A percentile compares a stretch with the other conserved stretches of the same genome.
These are phyloP conservation scores for Cistogaster globosa DNA, from an alignment of 2,888 invertebrate species.

Conservation along the genomic window DNA sequence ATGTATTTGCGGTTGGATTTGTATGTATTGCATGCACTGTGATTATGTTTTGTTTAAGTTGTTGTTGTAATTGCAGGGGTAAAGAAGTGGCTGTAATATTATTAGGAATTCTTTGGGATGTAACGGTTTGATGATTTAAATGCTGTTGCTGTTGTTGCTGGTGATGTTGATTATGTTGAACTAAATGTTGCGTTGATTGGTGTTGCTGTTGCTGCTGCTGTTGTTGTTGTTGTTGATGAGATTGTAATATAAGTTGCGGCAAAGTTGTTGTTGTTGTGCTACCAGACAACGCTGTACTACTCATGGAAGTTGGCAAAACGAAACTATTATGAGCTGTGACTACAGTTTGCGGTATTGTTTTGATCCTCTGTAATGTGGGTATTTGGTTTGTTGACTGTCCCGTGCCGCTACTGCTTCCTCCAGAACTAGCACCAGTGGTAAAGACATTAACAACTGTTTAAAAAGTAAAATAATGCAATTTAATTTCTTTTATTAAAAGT, in stretches of 20 bases:
- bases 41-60: slow-evolving; percentile 74
- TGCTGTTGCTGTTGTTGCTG: slow-evolving; percentile 72
- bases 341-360: slow-evolving; percentile 73
- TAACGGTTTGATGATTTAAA: slow-evolving; percentile 71
- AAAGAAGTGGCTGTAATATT: slow-evolving; percentile 56
- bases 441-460: slow-evolving; percentile 79
- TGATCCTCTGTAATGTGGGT: slow-evolving; percentile 73
- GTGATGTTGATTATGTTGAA: slow-evolving; percentile 58
- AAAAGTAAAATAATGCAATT: neutral
- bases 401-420: slow-evolving; percentile 72
- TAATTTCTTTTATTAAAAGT: neutral
- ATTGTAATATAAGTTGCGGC: slow-evolving; percentile 66
- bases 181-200: slow-evolving; percentile 57
- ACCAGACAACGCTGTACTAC: slow-evolving; percentile 49
- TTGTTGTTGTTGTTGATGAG: slow-evolving; percentile 73
- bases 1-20: slow-evolving; percentile 67
- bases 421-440: slow-evolving; percentile 72
- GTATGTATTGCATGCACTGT: slow-evolving; percentile 74
- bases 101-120: slow-evolving; percentile 63
- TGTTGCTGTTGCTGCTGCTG: slow-evolving; percentile 73
- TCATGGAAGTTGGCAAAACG: slow-evolving; percentile 62
- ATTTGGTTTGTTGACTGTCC: slow-evolving; percentile 70
- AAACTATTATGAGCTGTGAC: slow-evolving; percentile 71
- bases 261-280: slow-evolving; percentile 62
- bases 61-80: slow-evolving; percentile 71